phyloP scores from a whole-genome alignment of 1,140 invertebrate species.

The Theocolax elegans region DNA sequence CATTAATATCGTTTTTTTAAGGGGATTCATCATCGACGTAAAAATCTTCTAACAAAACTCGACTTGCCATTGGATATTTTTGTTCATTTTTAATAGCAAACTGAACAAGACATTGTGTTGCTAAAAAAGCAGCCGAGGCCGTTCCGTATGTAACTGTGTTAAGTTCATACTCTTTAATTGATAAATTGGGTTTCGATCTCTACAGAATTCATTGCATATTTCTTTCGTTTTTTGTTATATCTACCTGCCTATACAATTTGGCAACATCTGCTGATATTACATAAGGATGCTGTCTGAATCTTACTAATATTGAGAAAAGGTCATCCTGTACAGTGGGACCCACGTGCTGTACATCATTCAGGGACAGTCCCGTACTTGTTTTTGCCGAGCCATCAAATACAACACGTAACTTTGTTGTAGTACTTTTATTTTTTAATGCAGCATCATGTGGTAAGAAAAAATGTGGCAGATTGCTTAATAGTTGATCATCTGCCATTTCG shows the following conservation, averaged over 20 bases:
- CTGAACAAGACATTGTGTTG: conserved; percentile 55
- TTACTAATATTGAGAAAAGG: background rate
- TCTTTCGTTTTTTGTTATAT: conserved; percentile 1
- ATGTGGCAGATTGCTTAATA: no score
- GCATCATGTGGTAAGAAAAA: conserved; percentile 31
- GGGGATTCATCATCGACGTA: conserved; percentile 65
- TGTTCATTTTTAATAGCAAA: conserved; percentile 46
- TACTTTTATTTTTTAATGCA: conserved; percentile 10
- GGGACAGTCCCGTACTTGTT: conserved; percentile 36
- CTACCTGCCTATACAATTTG: conserved; percentile 34
- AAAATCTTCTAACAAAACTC: conserved; percentile 52
- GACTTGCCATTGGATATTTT: conserved; percentile 43
- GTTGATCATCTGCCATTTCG: background rate
- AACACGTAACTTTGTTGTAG: conserved; percentile 42
- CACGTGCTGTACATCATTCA: conserved; percentile 7
- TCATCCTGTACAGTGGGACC: background rate
- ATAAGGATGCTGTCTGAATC: background rate
- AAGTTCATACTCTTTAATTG: conserved; percentile 12
- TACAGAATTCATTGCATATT: conserved; percentile 34
- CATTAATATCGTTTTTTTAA: conserved; percentile 47
- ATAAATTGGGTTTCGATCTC: background rate
- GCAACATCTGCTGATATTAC: conserved; percentile 17
- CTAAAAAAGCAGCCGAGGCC: conserved; percentile 50
- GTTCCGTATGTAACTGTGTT: conserved; percentile 42
- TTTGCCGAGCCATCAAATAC: conserved; percentile 44